A percentile compares a stretch with the other conserved stretches of the same genome.
phyloP scores from a whole-genome alignment of 2,888 invertebrate genomes.

The Lymantria monacha region DNA sequence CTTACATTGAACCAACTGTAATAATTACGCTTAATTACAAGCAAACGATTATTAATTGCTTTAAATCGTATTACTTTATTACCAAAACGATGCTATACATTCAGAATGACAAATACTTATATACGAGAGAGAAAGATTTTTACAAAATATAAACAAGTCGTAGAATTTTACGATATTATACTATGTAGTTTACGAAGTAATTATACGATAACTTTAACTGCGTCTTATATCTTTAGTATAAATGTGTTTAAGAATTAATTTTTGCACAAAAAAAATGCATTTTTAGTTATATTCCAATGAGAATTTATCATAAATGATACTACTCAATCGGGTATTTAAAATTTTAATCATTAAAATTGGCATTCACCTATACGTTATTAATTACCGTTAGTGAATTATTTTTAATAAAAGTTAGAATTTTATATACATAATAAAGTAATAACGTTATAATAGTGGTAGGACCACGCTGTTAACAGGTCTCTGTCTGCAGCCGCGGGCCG shows the following conservation, averaged over 20 bases:
- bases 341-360: too few relatives aligned
- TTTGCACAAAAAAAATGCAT: not conserved
- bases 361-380: too few relatives aligned
- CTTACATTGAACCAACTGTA: too few relatives aligned
- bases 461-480: too few relatives aligned
- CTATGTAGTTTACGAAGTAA: slow-evolving; percentile 12
- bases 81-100: not conserved
- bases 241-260: not conserved
- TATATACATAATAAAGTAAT: too few relatives aligned
- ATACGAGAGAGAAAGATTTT: slow-evolving; percentile 3
- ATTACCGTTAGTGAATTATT: too few relatives aligned
- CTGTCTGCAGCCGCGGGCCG: too few relatives aligned
- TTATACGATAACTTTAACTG: not conserved
- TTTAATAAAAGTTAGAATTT: too few relatives aligned
- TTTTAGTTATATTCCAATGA: not conserved
- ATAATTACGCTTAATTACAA: slow-evolving; percentile 11
- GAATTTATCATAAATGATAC: too few relatives aligned
- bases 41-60: slow-evolving; percentile 14
- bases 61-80: slow-evolving; percentile 2
- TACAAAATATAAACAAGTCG: slow-evolving; percentile 10
- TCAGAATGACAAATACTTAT: slow-evolving; percentile 6
- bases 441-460: too few relatives aligned
- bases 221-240: not conserved
- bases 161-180: slow-evolving; percentile 15
- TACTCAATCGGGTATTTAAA: too few relatives aligned